Evolutionary conservation across 2,113 vertebrate species (phyloP), one percentile per base, ranked within the genome.

Genomic region (Tragelaphus buxtoni): DNA sequence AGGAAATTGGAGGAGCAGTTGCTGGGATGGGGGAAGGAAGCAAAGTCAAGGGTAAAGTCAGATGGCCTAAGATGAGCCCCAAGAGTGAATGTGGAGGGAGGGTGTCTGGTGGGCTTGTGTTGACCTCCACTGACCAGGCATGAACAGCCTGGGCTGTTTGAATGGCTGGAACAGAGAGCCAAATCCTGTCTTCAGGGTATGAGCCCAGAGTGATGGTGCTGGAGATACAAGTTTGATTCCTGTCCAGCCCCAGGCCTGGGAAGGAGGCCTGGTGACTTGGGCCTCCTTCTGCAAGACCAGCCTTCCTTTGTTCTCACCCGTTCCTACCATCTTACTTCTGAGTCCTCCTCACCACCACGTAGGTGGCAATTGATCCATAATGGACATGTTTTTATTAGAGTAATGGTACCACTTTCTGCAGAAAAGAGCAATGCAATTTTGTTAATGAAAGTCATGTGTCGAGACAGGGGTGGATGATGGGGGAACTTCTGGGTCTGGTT

Each of bases 361-460:
- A 97, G 98, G 98, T 97, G 97, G 98, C 91, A 96, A 96, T 45
- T 55, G 92, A 89, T 97, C 80, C 86, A 69, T 84, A 97, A 96
- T 95, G 86, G 97, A 95, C 97, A 81, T 97, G 94, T 96, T 98
- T 98, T 97, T 96, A 97, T 97, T 98, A 90, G 90, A 94, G 94
- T 97, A 97, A 96, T 96, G 92, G 96, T 87, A 97, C 97, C 94
- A 96, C 97, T 97, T 97, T 98, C 95, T 97, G 92, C 53, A 97
- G 96, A 98, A 97, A 97, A 96, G 94, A 97, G 96, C 85, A 95
- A 97, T 65, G 89, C 95, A 97, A 95, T 98, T 98, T 97, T 92
- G 92, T 96, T 98, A 98, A 97, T 97, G 97, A 97, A 98, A 98
- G 94, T 98, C 98, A 98, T 96, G 96, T 98, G 97, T 97, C 0